Base-by-base conservation (phyloP, 37 sponge, comb jelly and placozoan species). In the Eunapius fragilis region DNA sequence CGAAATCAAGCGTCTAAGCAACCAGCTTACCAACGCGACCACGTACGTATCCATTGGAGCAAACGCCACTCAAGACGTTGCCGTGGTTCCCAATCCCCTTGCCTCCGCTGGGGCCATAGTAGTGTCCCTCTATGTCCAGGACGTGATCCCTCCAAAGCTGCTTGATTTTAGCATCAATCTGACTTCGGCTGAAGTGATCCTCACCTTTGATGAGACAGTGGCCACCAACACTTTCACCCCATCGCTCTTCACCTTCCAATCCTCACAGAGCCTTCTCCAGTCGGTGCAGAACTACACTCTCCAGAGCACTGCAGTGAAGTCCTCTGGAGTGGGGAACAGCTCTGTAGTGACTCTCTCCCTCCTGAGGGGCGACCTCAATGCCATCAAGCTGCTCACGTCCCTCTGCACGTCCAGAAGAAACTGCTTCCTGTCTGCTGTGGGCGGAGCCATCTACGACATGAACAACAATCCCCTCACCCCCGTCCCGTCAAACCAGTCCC, bases 151-250 rank as follows among this genome's bases (percentile, higher is more conserved):
- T 38, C 96, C 96, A 68, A 70, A 50, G 50, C 71, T 96, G 28
- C 50, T 84, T 24, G 25, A 69, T n/a, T 96, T 96, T 67, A 70
- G 84, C 76, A 48, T 96, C 11, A 81, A 96, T 27, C 77, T 96
- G 3, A 83, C 91, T 49, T 58, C 71, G 31, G 89, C 85, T 31
- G 41, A 80, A 30, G 48, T 96, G 10, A 70, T 89, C 25, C 81
- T 97, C 2, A 70, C 86, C 37, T 97, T 94, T 86, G 84, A 85
- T 76, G 97, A 97, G 79, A 97, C 97, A 12, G 89, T 97, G 26
- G 79, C 86, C 68, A 75, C 35, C 13, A 67, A 25, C 28, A 79
- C 86, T 22, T 80, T 97, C 41, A 83, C 76, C 37, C 84, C 85
- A 5, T 83, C 81, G 27, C 79, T 84, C 24, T 83, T 96, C 50